phyloP scores from a whole-genome alignment of 2,888 invertebrate species.

The Bombyx huttoni region DNA sequence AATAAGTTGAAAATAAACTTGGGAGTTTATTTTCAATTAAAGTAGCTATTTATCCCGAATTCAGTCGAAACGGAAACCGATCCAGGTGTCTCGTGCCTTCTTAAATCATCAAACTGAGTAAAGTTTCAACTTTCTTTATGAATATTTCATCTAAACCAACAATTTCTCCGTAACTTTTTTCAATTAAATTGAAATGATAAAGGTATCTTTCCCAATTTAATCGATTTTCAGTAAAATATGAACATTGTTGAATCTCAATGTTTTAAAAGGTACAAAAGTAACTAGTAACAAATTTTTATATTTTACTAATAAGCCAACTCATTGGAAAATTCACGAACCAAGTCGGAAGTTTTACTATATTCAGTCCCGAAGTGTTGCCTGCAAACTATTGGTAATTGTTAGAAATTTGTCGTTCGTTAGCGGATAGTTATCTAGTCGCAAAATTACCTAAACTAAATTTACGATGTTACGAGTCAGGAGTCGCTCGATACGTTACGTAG shows the following conservation, averaged over 20 bases:
- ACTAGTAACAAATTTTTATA: too few species aligned
- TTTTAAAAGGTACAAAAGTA: too few species aligned
- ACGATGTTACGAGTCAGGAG: not conserved
- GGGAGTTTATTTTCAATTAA: not conserved
- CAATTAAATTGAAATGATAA: not conserved
- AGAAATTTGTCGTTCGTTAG: not conserved
- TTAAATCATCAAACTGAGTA: not conserved
- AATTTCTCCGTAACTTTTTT: not conserved
- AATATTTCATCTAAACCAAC: not conserved
- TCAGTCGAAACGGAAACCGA: not conserved
- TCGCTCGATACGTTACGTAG: not conserved
- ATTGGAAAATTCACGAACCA: not conserved
- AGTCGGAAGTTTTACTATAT: not conserved
- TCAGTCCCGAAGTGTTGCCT: not conserved
- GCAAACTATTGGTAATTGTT: not conserved
- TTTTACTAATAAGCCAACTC: not conserved
- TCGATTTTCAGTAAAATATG: not conserved
- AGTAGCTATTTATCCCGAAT: not conserved
- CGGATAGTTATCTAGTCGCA: not conserved
- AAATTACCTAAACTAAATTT: not conserved
- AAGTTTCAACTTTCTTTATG: not conserved
- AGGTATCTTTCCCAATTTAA: not conserved
- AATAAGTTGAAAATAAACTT: not conserved
- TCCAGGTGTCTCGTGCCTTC: not conserved
- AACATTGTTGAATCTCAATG: too few species aligned